Base-by-base conservation (phyloP, 2,797 vertebrate genomes). In the Antrozous pallidus region DNA sequence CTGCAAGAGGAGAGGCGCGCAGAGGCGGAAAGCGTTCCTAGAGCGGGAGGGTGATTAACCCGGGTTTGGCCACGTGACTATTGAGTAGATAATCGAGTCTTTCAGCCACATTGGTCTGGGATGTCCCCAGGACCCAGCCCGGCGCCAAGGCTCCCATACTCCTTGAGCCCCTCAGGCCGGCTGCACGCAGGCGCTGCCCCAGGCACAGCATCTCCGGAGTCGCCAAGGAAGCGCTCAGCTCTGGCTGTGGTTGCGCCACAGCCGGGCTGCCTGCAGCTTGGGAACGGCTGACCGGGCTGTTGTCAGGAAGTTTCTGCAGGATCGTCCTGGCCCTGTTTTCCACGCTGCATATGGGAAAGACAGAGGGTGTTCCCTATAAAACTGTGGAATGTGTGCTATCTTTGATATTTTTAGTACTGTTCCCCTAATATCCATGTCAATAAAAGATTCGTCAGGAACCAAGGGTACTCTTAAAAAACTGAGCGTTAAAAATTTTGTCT, bases 271-370 rank as follows among this genome's bases (percentile, higher is more conserved):
- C 51, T 77, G n/a, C 4, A 61, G 69, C 71, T 81, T 71, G 56
- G 81, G 88, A 95, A 95, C 28, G n/a, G 81, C 95, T 79, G 92
- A 69, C 84, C 1, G 1, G 18, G 31, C 80, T 91, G 91, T 95
- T 96, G 40, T 94, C 86, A 90, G 95, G 95, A 97, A 96, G 93
- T 95, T 94, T 92, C 95, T 96, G 86, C 83, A 75, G 87, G 49
- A 77, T 80, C 56, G 5, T 91, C 87, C 91, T 93, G 95, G 85
- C 71, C 87, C 42, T 0, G 47, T 91, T 96, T 97, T 94, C 93
- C 93, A 93, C 8, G 2, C 67, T 11, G 8, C 83, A 33, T 75
- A 47, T 92, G 65, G 91, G 87, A 90, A 95, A 92, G 88, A 71
- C 77, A 91, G 94, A 95, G 95, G 51, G 82, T 94, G 95, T 96